Conservation (phyloP, 2,797 vertebrate species). For the Harpagifer antarcticus region DNA sequence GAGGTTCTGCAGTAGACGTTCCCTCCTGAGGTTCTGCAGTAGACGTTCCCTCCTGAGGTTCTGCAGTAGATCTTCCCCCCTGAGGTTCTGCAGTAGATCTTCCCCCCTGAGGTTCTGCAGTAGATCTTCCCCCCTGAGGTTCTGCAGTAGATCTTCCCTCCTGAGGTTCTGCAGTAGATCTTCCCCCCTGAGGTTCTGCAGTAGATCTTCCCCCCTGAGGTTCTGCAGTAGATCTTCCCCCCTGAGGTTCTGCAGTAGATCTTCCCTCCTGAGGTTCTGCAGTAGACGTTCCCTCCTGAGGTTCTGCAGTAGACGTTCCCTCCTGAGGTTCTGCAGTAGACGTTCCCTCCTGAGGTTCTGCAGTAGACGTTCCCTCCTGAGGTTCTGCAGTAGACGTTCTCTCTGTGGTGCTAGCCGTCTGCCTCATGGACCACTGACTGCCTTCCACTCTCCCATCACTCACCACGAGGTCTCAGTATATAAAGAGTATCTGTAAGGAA, state of each 20-base stretch:
- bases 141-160: neutral
- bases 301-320: neutral
- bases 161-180: neutral
- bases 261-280: no score
- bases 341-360: no score
- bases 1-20: neutral
- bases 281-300: no score
- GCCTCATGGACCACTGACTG: conserved; percentile 81
- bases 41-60: no score
- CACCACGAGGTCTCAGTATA: conserved; percentile 61
- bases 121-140: no score
- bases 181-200: no score
- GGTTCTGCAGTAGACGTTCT: neutral
- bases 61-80: neutral
- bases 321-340: neutral
- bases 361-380: neutral
- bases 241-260: neutral
- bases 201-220: no score
- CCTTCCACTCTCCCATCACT: conserved; percentile 71
- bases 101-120: no score
- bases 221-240: neutral
- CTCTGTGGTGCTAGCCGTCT: conserved; percentile 84
- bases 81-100: neutral
- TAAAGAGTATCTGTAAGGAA: conserved; percentile 71
- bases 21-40: no score